These are phyloP conservation scores for Nasonovia ribisnigri DNA, from an alignment of 2,888 invertebrate species.

Conservation along the genomic window DNA sequence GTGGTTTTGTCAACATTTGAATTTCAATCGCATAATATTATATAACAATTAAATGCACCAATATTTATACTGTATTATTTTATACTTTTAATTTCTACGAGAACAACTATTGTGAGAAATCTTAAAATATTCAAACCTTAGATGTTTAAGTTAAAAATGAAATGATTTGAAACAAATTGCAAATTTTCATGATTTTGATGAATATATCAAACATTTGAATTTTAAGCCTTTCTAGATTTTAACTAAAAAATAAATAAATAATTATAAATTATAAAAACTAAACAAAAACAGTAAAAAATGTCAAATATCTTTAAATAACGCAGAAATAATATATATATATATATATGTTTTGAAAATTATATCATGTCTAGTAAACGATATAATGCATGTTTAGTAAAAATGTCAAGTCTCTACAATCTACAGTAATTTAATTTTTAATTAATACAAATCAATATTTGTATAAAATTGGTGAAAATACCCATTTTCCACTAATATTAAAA, in stretches of 20 bases:
- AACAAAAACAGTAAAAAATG: not conserved
- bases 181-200: not conserved
- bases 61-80: no score
- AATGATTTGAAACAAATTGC: not conserved
- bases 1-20: no score
- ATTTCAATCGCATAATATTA: no score
- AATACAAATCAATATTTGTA: no score
- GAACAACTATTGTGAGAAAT: not conserved
- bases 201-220: not conserved
- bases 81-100: no score
- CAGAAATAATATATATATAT: not conserved
- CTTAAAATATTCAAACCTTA: not conserved
- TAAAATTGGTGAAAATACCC: not conserved
- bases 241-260: not conserved
- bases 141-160: not conserved
- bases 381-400: not conserved
- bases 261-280: not conserved
- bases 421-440: not conserved
- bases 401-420: not conserved
- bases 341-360: not conserved
- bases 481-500: not conserved
- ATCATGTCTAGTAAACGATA: not conserved
- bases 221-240: not conserved
- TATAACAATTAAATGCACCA: no score
- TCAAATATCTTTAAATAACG: not conserved